Percentiles rank a stretch among this genome's conserved stretches.
Evolutionary conservation across 2,888 invertebrate species (phyloP).

Genomic region (Boloria euphrosyne): DNA sequence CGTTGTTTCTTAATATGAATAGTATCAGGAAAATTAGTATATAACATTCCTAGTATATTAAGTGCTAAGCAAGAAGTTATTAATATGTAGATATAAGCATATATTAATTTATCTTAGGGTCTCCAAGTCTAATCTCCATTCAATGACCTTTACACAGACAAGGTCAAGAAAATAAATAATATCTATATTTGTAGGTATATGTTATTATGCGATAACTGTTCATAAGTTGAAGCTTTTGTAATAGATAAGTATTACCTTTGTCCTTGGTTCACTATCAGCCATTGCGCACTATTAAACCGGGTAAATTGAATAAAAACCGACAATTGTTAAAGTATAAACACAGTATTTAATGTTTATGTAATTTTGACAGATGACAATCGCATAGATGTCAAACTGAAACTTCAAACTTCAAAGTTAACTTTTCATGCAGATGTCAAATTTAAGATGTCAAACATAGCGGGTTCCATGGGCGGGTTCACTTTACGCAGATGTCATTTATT

Average conservation of each 20-base stretch:
- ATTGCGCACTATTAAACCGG: constrained; percentile 53
- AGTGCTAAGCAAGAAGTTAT: too few species aligned
- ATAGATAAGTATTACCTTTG: constrained; percentile 69
- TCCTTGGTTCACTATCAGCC: constrained; percentile 65
- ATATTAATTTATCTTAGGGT: constrained; percentile 5
- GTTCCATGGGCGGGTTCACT: too few species aligned
- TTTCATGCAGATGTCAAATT: too few species aligned
- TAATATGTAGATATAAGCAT: not conserved
- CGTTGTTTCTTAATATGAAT: too few species aligned
- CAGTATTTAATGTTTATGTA: constrained; percentile 27
- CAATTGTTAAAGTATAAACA: constrained; percentile 12
- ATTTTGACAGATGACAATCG: constrained; percentile 19
- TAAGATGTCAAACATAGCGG: too few species aligned
- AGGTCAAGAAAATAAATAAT: constrained; percentile 58
- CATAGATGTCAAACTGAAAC: too few species aligned
- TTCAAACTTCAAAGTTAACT: too few species aligned
- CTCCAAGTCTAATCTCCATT: constrained; percentile 4
- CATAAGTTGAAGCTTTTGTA: constrained; percentile 44
- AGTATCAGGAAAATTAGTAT: too few species aligned
- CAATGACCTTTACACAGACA: constrained; percentile 63
- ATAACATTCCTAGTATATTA: too few species aligned
- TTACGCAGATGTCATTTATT: too few species aligned
- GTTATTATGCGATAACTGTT: constrained; percentile 41
- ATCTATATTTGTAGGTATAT: constrained; percentile 35
- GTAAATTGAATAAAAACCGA: constrained; percentile 22